Conservation (phyloP, 1,140 invertebrate genomes). For the Holcopasites calliopsidis region DNA sequence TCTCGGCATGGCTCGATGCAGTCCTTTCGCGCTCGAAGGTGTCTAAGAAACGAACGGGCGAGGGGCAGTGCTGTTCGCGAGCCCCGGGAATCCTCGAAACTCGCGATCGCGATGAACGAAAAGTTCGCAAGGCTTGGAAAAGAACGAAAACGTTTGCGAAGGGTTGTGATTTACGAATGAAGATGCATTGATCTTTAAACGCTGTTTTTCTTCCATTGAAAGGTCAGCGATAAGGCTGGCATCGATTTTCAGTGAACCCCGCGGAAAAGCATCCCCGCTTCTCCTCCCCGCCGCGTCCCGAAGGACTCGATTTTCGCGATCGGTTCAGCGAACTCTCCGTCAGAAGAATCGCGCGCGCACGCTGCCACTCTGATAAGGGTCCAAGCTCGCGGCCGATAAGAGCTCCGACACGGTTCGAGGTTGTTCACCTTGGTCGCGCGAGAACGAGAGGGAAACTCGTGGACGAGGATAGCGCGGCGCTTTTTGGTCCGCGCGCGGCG, state of each 20-base stretch:
- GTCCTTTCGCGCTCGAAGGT: conserved; percentile 17
- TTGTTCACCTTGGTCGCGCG: conserved; percentile 73
- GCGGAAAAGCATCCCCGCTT: no score
- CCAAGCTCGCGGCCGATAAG: conserved; percentile 70
- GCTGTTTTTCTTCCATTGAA: no score
- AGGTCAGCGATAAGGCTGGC: no score
- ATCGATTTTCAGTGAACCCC: no score
- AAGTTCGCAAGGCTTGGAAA: not conserved
- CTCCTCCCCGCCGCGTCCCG: no score
- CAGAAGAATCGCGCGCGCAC: conserved; percentile 53
- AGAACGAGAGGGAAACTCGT: conserved; percentile 20
- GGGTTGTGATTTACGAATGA: no score
- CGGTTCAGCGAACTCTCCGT: conserved; percentile 56
- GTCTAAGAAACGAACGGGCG: not conserved
- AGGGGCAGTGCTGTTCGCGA: conserved; percentile 18
- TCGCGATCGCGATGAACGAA: conserved; percentile 31
- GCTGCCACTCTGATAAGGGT: conserved; percentile 74
- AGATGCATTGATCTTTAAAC: no score
- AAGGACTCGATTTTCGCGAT: conserved; percentile 29
- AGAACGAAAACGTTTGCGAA: no score
- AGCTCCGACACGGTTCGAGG: conserved; percentile 76
- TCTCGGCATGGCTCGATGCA: not conserved
- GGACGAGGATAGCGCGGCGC: conserved; percentile 7
- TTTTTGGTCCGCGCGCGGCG: conserved; percentile 8
- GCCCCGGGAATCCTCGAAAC: conserved; percentile 29